Evolutionary conservation across 2,888 invertebrate species (phyloP), one percentile per base, ranked within the genome.

Genomic region (Aphidoletes aphidimyza): DNA sequence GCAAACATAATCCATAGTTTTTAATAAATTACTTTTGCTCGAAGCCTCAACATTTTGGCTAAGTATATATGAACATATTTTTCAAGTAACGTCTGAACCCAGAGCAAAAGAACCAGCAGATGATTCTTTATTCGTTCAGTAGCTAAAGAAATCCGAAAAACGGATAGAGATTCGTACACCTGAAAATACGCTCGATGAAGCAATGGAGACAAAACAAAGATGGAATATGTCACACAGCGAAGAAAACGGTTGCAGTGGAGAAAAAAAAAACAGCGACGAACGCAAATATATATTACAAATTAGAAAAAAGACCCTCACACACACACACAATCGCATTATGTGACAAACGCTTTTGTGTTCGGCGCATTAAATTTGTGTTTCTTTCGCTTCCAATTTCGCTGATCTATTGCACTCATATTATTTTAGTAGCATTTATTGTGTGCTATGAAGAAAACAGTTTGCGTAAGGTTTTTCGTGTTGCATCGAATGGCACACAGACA

Each of bases 321-420:
- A 69, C 34, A 69, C 69, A 69, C 30, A 34, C 69, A 22, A 54
- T 30, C 69, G 30, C 69, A 14, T 69, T 69, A 69, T 69, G 69
- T 69, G 69, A 69, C 69, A 69, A 69, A 69, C 14, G 69, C n/a
- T 69, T 69, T 34, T 69, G 69, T 69, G 30, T 69, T 69, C 17
- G 69, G 69, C 30, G 30, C 69, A 69, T 69, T 30, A 69, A 69
- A 69, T 69, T 69, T 34, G 69, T 69, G 69, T 69, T 69, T 69
- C 69, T 69, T 69, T 69, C 69, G 69, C 69, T 69, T 69, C 69
- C 69, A 69, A 69, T 69, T 69, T 69, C 69, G 69, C 69, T 69
- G 69, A 69, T 69, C 69, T 69, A 69, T 69, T 69, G 69, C 69
- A 14, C 34, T 69, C 30, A 26, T 69, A 69, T 69, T 69, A 69